Conservation (phyloP, 92 coral and sea anemone genomes). For the Porites divaricata region DNA sequence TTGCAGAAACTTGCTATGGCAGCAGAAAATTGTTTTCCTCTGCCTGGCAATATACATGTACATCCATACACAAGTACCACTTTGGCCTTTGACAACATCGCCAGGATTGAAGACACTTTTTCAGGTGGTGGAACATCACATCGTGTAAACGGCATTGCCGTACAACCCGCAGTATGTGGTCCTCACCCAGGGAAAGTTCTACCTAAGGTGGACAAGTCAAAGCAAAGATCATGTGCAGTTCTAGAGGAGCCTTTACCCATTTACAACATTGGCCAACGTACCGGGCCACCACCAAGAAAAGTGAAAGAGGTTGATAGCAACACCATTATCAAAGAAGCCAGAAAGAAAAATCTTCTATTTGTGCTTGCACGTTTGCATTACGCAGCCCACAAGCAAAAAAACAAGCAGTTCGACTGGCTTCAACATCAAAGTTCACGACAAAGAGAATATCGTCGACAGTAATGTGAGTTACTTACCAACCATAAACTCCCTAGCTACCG, state of each 20-base stretch:
- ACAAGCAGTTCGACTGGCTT: neutral
- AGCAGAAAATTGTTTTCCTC: neutral
- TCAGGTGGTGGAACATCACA: constrained; percentile 57
- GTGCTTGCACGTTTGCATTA: neutral
- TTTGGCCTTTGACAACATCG: constrained; percentile 68
- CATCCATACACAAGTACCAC: constrained; percentile 41
- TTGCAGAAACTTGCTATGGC: constrained; percentile 5
- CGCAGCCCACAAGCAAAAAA: neutral
- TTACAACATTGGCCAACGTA: constrained; percentile 3
- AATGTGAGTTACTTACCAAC: constrained; percentile 60
- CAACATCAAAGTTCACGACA: constrained; percentile 26
- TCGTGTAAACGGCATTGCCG: constrained; percentile 9
- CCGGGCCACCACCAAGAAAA: constrained; percentile 16
- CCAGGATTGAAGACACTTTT: constrained; percentile 51
- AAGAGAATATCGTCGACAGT: constrained; percentile 36
- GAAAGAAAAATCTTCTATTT: neutral
- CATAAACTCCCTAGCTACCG: constrained; percentile 56
- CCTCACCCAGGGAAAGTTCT: constrained; percentile 2
- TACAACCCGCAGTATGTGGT: constrained; percentile 3
- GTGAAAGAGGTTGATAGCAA: constrained; percentile 19
- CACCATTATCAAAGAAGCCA: constrained; percentile 6
- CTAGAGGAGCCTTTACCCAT: constrained; percentile 17
- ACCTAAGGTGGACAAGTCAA: constrained; percentile 10
- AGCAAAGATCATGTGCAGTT: constrained; percentile 4
- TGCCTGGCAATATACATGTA: constrained; percentile 37